Conservation (phyloP, 2,113 vertebrate species). For the Sceloporus undulatus region DNA sequence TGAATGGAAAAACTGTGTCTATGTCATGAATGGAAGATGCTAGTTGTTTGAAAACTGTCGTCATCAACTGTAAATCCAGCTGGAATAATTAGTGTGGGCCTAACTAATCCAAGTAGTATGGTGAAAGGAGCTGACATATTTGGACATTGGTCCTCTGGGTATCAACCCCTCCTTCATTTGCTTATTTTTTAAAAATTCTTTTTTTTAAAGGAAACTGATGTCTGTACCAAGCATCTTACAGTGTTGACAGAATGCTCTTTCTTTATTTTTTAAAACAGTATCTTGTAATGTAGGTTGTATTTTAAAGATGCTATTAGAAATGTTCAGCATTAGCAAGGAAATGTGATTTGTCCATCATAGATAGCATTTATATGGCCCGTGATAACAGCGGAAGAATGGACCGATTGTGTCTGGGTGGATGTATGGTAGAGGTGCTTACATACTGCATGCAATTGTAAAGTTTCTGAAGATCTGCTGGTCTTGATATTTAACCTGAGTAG, state of each 20-base stretch:
- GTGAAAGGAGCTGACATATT: not conserved
- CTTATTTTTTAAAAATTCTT: too few species aligned
- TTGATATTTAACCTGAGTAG: not conserved
- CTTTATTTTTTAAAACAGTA: too few species aligned
- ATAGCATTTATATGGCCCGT: not conserved
- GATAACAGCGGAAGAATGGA: not conserved
- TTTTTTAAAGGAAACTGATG: not conserved
- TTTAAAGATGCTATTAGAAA: too few species aligned
- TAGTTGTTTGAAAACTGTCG: not conserved
- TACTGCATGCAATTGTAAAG: not conserved
- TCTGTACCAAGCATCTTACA: not conserved
- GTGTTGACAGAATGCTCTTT: not conserved
- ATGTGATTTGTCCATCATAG: not conserved
- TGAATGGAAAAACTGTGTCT: not conserved
- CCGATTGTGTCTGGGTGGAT: not conserved
- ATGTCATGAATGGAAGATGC: not conserved
- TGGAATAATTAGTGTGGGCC: not conserved
- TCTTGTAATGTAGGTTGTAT: too few species aligned
- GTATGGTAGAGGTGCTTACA: not conserved
- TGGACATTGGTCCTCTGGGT: not conserved
- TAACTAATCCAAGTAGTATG: not conserved
- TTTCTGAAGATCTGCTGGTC: not conserved
- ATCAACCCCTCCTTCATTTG: not conserved
- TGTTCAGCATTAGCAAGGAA: not conserved
- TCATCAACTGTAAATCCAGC: too few species aligned